Evolutionary conservation across 1,140 invertebrate genomes (phyloP), one percentile per base, ranked within the genome.

Genomic region (Pissodes strobi): DNA sequence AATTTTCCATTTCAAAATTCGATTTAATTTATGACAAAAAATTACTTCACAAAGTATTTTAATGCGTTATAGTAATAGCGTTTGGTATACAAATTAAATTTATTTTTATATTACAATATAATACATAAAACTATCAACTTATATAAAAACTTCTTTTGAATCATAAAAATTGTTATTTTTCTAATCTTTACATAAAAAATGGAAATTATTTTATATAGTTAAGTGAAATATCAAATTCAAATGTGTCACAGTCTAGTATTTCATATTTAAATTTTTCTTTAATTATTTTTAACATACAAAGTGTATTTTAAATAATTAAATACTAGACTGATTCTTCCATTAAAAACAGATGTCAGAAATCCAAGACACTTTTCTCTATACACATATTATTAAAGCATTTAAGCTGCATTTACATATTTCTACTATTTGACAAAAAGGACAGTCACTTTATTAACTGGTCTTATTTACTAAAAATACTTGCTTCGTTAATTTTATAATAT

Each of bases 41-140:
- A n/a, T n/a, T 51, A 67, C 67, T 70, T 70, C 69, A 70, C 64
- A 72, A 71, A 62, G 65, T 66, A 65, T 63, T 64, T 72, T 72
- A 72, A 71, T 72, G 68, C 63, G 57, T 65, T 72, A 65, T 62
- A 23, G 58, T 63, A 51, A 63, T 63, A 63, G 60, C 62, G 66
- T 64, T 65, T 71, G 69, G 69, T 72, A 71, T 72, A 72, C 69
- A 72, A 72, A 72, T 72, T 69, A 72, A 64, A 66, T 53, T 37
- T 70, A 70, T 65, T 49, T 70, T 69, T 72, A 72, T 72, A 59
- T 68, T 72, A 72, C 70, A 72, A 66, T 70, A 70, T 70, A 72
- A 67, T 66, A 70, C 63, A 72, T 62, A 70, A 70, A 69, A 52
- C 56, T 68, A 57, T 57, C 23, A 64, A 70, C 64, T 52, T 39